These are phyloP conservation scores for Ailuropoda melanoleuca DNA, from an alignment of 2,113 vertebrate genomes.

Conservation along the genomic window DNA sequence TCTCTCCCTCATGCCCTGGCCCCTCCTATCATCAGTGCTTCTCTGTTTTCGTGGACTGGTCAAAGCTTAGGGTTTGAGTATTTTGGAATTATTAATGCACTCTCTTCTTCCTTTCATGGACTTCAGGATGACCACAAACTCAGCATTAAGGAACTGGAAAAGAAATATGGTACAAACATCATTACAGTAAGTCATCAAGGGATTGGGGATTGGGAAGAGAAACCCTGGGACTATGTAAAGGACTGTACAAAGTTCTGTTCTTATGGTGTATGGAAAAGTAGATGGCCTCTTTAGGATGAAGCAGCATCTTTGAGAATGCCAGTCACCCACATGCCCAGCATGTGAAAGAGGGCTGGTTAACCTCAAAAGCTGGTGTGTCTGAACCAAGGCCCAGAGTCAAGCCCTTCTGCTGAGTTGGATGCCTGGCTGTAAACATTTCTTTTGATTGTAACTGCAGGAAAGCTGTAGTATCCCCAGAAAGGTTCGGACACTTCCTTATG, in stretches of 20 bases:
- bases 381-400: neutral
- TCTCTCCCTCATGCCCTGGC: neutral
- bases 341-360: too few relatives aligned
- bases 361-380: neutral
- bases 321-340: neutral
- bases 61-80: neutral
- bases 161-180: slow-evolving; percentile 83
- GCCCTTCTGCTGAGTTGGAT: neutral
- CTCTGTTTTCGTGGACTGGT: neutral
- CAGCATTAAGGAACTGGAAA: slow-evolving; percentile 81
- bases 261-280: neutral
- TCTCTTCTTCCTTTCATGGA: slow-evolving; percentile 40
- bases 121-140: slow-evolving; percentile 88
- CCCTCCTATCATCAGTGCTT: neutral
- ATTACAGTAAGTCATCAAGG: slow-evolving; percentile 79
- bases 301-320: neutral
- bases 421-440: neutral
- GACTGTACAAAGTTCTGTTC: neutral
- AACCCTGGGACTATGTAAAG: too few relatives aligned
- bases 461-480: neutral
- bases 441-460: neutral
- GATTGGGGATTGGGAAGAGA: neutral
- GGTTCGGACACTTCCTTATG: neutral
- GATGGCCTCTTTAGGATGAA: neutral
- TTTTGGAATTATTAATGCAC: slow-evolving; percentile 1